phyloP scores from a whole-genome alignment of 2,113 vertebrate genomes.

The Isurus oxyrinchus region DNA sequence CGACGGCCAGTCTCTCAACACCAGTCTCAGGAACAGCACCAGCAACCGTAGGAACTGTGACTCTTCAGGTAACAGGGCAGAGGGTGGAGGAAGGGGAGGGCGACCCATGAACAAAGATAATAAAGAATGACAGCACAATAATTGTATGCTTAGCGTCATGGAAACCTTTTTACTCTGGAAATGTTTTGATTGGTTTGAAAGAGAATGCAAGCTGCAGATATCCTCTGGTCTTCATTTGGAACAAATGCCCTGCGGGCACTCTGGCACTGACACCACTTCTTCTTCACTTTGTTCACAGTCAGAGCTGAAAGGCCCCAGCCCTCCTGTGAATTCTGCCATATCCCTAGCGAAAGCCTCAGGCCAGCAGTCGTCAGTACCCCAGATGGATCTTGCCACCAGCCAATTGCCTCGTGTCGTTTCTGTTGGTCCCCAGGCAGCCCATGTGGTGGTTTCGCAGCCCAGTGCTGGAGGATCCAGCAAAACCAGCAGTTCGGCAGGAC shows the following conservation, averaged over 20 bases:
- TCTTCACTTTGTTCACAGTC: constrained; percentile 44
- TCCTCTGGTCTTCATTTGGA: neutral
- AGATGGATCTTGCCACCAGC: constrained; percentile 30
- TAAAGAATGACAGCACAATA: neutral
- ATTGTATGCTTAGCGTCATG: neutral
- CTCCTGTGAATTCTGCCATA: constrained; percentile 45
- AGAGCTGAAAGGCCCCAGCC: constrained; percentile 48
- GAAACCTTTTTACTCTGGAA: neutral
- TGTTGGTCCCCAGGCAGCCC: neutral
- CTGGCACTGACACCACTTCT: constrained; percentile 30
- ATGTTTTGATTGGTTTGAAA: neutral
- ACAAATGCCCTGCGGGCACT: neutral
- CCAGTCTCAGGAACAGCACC: constrained; percentile 56
- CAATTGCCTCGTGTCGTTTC: constrained; percentile 40
- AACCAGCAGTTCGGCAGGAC: constrained; percentile 48
- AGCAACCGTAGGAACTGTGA: constrained; percentile 55
- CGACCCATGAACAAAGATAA: neutral
- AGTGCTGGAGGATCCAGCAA: constrained; percentile 51
- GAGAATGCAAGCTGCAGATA: neutral
- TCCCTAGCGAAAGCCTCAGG: constrained; percentile 52
- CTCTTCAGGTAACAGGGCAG: constrained; percentile 55
- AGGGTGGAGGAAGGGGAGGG: neutral
- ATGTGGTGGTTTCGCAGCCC: constrained; percentile 40
- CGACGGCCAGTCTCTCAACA: constrained; percentile 65
- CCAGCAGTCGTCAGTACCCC: constrained; percentile 48